A percentile compares a stretch with the other conserved stretches of the same genome.
These are phyloP conservation scores for Agrypnia vestita DNA, from an alignment of 1,140 invertebrate species.

Conservation along the genomic window DNA sequence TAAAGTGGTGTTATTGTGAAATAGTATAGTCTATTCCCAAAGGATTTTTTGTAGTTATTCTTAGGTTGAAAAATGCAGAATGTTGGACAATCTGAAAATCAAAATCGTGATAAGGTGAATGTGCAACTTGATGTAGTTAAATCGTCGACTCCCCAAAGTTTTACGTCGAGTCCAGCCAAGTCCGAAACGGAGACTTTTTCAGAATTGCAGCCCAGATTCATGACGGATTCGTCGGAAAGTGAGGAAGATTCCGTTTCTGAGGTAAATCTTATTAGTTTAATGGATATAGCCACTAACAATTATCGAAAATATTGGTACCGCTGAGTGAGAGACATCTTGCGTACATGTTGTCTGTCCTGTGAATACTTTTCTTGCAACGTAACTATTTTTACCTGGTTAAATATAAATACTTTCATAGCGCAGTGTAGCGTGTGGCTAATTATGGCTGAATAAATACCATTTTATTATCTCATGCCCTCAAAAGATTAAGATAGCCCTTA, in stretches of 20 bases:
- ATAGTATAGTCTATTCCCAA: conserved; percentile 49
- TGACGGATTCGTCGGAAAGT: conserved; percentile 92
- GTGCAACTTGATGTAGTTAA: conserved; percentile 75
- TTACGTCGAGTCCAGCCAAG: conserved; percentile 78
- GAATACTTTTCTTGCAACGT: conserved; percentile 58
- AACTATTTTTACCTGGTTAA: conserved; percentile 58
- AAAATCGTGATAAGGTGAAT: conserved; percentile 83
- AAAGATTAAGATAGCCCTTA: conserved; percentile 37
- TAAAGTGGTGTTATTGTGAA: conserved; percentile 61
- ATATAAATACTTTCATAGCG: conserved; percentile 56
- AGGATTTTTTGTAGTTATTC: conserved; percentile 62
- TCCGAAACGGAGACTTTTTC: conserved; percentile 86
- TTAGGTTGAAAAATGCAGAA: conserved; percentile 85
- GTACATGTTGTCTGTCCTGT: conserved; percentile 63
- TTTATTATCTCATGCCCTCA: conserved; percentile 50
- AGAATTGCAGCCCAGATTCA: conserved; percentile 84
- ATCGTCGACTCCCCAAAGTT: conserved; percentile 74
- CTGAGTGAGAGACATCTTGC: conserved; percentile 72
- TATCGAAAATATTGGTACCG: conserved; percentile 71
- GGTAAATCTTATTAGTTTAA: conserved; percentile 79
- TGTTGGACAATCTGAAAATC: conserved; percentile 87
- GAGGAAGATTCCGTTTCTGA: conserved; percentile 94
- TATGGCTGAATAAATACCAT: conserved; percentile 51
- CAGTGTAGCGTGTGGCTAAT: conserved; percentile 53
- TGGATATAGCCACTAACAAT: conserved; percentile 71